Base-by-base conservation (phyloP, 2,888 invertebrate genomes). In the Dicycla oo region DNA sequence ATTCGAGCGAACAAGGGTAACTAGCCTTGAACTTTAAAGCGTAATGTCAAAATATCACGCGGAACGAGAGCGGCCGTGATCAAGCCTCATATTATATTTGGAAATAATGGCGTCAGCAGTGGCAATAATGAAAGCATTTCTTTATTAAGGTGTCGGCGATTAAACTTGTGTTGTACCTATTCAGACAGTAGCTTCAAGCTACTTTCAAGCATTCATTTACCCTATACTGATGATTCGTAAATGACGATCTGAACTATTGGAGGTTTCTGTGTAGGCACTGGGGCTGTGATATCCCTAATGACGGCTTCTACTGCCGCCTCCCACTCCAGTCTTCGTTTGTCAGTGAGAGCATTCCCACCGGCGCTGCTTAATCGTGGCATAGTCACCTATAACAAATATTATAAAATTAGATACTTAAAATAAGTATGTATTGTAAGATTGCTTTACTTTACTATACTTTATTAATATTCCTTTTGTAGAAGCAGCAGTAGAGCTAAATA, bases 221-320 rank as follows among this genome's bases (percentile, higher is more conserved):
- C 65, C 65, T 94, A 98, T 63, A 98, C 98, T n/a, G 98, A 98
- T 70, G 98, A 98, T 92, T 98, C 98, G 93, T 98, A 98, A 89
- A 98, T 97, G 85, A 98, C 97, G 82, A 98, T 98, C 95, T 98
- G 98, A 54, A 98, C 96, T 47, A 98, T 96, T 1, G 97, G 97
- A n/a, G 96, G 96, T 78, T 94, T 96, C 51, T 95, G 96, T 73
- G 96, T 96, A 26, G 96, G 93, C 73, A 96, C 94, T 7, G 97
- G 97, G 53, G 97, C 96, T 57, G 97, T 97, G 79, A 98, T 97
- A 84, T 98, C 97, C 87, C 97, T 95, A 81, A 98, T 97, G 74
- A 98, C 97, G 20, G 97, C 98, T 85, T 98, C 97, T 74, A 98
- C 97, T 0, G 98, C 98, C n/a, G 97, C 97, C 86, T 97, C 97